phyloP scores from a whole-genome alignment of 2,113 vertebrate genomes.

The Mesembrinibis cayennensis region DNA sequence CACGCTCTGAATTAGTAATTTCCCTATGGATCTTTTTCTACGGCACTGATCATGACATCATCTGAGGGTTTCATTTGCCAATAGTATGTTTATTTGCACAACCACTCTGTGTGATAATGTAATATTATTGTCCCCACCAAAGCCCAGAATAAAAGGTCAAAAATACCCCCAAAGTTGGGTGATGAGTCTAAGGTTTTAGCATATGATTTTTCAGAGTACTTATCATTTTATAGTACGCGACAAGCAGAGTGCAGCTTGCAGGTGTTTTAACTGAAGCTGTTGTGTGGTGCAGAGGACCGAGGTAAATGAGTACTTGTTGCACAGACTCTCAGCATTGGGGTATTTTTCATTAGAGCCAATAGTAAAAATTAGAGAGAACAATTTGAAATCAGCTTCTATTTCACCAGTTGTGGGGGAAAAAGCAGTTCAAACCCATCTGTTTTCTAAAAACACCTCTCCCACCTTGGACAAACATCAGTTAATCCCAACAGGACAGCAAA shows the following conservation, averaged over 20 bases:
- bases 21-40: accelerated
- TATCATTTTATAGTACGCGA: accelerated
- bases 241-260: not conserved
- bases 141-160: not conserved
- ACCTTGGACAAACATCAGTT: constrained; percentile 11
- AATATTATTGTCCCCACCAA: too few species aligned
- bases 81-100: not conserved
- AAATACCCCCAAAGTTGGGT: not conserved
- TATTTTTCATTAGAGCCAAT: not conserved
- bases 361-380: not conserved
- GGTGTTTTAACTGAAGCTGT: not conserved
- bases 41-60: accelerated
- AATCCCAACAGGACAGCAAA: constrained; percentile 26
- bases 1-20: not conserved
- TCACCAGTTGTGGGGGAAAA: not conserved
- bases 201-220: accelerated
- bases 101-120: not conserved
- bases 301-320: not conserved
- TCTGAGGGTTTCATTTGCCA: accelerated
- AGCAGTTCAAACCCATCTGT: not conserved
- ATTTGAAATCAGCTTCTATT: not conserved
- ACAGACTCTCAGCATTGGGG: not conserved
- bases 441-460: not conserved
- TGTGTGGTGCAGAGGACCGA: accelerated
- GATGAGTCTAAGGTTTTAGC: not conserved